Evolutionary conservation across 2,113 vertebrate genomes (phyloP).

Genomic region (Scatophagus argus): DNA sequence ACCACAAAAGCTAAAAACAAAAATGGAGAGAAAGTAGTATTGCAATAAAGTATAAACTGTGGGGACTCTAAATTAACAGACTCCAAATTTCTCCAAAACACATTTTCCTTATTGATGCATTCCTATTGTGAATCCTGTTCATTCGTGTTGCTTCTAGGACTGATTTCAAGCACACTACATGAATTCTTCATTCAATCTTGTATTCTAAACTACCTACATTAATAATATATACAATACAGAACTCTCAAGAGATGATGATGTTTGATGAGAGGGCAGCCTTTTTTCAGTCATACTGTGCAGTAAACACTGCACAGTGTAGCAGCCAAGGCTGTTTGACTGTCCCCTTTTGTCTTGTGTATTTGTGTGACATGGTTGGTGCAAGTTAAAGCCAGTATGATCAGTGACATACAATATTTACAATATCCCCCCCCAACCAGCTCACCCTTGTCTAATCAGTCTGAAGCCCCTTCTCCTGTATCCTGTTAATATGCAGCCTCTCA

Average conservation of each 20-base stretch:
- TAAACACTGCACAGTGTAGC: slow-evolving; percentile 15
- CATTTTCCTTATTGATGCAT: too few relatives aligned
- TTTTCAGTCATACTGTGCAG: neutral
- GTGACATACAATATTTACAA: too few relatives aligned
- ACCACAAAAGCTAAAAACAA: too few relatives aligned
- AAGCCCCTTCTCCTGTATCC: slow-evolving; percentile 38
- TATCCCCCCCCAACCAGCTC: neutral
- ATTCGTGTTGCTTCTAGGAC: neutral
- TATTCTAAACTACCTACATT: neutral
- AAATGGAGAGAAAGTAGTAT: too few relatives aligned
- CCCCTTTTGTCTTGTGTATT: slow-evolving; percentile 20
- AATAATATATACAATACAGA: neutral
- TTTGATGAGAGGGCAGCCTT: slow-evolving; percentile 2
- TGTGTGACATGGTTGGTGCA: neutral
- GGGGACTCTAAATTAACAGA: too few relatives aligned
- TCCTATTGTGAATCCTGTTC: neutral
- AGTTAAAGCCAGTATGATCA: slow-evolving; percentile 47
- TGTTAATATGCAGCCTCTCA: slow-evolving; percentile 47
- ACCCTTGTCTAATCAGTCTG: slow-evolving; percentile 36
- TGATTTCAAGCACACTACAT: neutral
- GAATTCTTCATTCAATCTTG: neutral
- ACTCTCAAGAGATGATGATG: neutral
- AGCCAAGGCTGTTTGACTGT: slow-evolving; percentile 13
- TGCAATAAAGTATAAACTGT: too few relatives aligned
- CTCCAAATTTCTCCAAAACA: too few relatives aligned